A percentile compares a stretch with the other conserved stretches of the same genome.
phyloP scores from a whole-genome alignment of 2,113 vertebrate species.

The Cyanoramphus novaezelandiae region DNA sequence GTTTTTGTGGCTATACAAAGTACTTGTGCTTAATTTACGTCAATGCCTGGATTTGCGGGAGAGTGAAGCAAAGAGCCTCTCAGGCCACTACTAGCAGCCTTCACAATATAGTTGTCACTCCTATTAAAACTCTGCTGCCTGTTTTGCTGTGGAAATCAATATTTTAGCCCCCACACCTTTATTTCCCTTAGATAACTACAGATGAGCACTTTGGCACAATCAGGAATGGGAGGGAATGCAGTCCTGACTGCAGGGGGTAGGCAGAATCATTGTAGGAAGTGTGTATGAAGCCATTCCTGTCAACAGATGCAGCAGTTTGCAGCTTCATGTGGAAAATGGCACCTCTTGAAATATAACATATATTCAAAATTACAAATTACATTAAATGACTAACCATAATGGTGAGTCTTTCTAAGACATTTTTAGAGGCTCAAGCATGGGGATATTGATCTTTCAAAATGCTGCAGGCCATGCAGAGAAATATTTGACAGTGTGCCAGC shows the following conservation, averaged over 20 bases:
- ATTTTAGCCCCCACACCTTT: background rate
- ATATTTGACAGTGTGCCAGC: background rate
- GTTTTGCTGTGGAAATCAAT: background rate
- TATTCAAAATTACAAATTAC: background rate
- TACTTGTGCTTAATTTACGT: background rate
- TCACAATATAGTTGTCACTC: background rate
- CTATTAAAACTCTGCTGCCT: background rate
- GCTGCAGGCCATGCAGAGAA: background rate
- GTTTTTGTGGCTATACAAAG: background rate
- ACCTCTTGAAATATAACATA: background rate
- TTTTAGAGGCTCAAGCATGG: background rate
- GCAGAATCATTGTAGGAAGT: background rate
- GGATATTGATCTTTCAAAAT: background rate
- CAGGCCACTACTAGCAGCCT: background rate
- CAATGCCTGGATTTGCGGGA: background rate
- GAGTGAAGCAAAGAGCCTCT: background rate
- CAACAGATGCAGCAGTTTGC: accelerated
- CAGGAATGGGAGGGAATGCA: background rate
- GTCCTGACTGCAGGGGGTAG: background rate
- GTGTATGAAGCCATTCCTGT: background rate
- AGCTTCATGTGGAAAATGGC: background rate
- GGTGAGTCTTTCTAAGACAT: background rate
- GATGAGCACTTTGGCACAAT: background rate
- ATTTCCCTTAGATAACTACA: background rate
- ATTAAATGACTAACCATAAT: background rate